Conservation (phyloP, 2,113 vertebrate species). For the Cyanistes caeruleus region DNA sequence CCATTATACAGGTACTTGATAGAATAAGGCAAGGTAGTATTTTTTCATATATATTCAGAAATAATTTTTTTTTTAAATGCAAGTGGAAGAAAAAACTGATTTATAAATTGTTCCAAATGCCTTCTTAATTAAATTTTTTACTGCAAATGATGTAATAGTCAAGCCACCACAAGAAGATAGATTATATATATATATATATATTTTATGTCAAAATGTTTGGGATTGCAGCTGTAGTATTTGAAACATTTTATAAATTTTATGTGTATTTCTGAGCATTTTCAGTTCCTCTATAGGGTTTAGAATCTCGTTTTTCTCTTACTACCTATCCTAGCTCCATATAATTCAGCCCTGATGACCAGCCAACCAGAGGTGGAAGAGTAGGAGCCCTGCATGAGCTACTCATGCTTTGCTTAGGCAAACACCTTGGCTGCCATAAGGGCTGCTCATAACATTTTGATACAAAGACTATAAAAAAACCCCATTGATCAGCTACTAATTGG, state of each 20-base stretch:
- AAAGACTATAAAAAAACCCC: neutral
- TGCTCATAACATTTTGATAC: neutral
- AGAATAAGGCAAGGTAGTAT: constrained; percentile 28
- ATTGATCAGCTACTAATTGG: neutral
- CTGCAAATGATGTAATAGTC: constrained; percentile 26
- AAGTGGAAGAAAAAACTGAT: constrained; percentile 14
- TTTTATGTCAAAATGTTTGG: neutral
- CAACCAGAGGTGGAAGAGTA: neutral
- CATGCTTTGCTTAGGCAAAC: neutral
- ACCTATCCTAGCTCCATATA: neutral
- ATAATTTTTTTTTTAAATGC: constrained; percentile 4
- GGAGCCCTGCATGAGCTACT: too few relatives aligned
- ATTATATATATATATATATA: neutral
- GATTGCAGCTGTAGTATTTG: neutral
- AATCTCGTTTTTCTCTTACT: neutral
- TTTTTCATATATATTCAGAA: constrained; percentile 57
- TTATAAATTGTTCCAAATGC: constrained; percentile 54
- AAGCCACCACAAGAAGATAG: constrained; percentile 45
- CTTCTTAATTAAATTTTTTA: constrained; percentile 57
- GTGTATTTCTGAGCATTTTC: neutral
- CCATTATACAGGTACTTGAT: constrained; percentile 50
- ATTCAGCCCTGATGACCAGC: neutral
- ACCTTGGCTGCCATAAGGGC: neutral
- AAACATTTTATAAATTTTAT: neutral
- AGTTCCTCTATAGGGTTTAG: neutral